These are phyloP conservation scores for Phrixothrix hirtus DNA, from an alignment of 2,888 invertebrate species.

Conservation along the genomic window DNA sequence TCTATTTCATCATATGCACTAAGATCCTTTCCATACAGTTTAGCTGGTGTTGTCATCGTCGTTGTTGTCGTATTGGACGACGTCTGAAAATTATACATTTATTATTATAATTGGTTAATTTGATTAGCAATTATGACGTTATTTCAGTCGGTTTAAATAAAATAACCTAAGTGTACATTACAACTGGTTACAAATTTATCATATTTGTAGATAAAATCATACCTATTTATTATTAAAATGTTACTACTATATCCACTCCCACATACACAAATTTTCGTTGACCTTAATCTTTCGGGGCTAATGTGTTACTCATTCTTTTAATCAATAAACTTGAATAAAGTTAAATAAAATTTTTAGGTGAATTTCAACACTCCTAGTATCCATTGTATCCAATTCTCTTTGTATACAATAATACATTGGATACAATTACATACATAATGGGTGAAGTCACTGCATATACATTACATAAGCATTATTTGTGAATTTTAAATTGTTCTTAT, in stretches of 20 bases:
- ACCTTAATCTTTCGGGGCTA: conserved; percentile 42
- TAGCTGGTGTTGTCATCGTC: conserved; percentile 88
- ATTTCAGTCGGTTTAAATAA: neutral
- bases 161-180: neutral
- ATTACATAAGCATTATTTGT: no score
- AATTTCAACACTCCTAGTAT: no score
- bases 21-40: conserved; percentile 87
- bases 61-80: conserved; percentile 87
- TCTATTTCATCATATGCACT: conserved; percentile 93
- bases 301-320: no score
- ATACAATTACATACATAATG: no score
- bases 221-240: conserved; percentile 14
- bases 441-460: no score
- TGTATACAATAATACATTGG: no score
- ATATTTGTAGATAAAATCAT: conserved; percentile 4
- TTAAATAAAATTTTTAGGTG: no score
- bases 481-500: no score
- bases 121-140: neutral
- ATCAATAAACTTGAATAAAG: no score
- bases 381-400: no score
- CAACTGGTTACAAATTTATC: conserved; percentile 11
- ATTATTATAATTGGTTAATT: conserved; percentile 8
- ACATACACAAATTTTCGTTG: conserved; percentile 37
- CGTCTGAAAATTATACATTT: conserved; percentile 67
- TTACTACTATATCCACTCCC: conserved; percentile 42